phyloP scores from a whole-genome alignment of 2,113 vertebrate genomes.

The Tragelaphus buxtoni region DNA sequence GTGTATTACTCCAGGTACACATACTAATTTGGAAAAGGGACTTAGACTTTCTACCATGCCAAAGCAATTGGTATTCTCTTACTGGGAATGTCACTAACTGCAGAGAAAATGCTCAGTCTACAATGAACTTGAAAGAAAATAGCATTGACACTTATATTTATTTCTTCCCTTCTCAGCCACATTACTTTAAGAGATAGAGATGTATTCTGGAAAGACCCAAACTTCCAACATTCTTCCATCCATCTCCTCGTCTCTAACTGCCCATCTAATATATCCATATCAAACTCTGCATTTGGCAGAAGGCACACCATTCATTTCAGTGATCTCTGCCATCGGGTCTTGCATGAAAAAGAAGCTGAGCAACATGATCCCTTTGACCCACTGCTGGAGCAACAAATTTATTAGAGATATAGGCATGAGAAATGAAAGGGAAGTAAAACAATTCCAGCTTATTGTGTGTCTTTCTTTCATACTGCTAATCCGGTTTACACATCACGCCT shows the following conservation, averaged over 20 bases:
- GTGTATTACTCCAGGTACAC: conserved; percentile 21
- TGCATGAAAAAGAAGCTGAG: conserved; percentile 64
- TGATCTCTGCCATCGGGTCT: conserved; percentile 74
- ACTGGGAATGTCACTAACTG: conserved; percentile 2
- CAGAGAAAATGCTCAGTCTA: conserved; percentile 23
- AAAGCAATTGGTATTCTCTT: conserved; percentile 25
- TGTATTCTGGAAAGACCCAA: conserved; percentile 21
- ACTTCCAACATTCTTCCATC: not conserved
- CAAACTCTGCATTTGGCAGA: conserved; percentile 68
- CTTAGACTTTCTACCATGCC: not conserved
- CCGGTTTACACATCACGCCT: conserved; percentile 89
- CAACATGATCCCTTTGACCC: conserved; percentile 82
- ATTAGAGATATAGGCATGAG: conserved; percentile 86
- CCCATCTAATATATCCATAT: conserved; percentile 38
- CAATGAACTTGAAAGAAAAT: conserved; percentile 52
- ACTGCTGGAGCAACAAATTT: conserved; percentile 86
- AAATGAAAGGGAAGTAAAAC: conserved; percentile 89
- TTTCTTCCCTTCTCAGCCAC: not conserved
- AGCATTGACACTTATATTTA: not conserved
- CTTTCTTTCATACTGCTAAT: conserved; percentile 89
- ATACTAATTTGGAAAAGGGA: not conserved
- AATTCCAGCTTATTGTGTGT: conserved; percentile 86
- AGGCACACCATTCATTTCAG: conserved; percentile 64
- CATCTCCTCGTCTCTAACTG: not conserved
- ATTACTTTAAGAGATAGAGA: conserved; percentile 30